Conservation (phyloP, 2,888 invertebrate species). For the Volucella inflata region DNA sequence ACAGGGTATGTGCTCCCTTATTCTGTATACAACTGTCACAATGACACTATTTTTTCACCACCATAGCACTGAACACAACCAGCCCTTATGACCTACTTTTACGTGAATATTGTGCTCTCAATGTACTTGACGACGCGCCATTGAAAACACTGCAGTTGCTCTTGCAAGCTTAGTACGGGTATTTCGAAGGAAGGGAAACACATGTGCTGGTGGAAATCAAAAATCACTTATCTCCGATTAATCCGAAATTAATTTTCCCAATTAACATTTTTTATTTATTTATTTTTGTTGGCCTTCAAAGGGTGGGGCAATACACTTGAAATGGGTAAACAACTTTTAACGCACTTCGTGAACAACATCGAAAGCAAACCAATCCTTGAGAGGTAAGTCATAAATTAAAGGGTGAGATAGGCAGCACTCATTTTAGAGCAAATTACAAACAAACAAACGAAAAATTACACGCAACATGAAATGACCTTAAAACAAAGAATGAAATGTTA, state of each 20-base stretch:
- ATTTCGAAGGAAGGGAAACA: neutral
- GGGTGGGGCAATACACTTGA: conserved; percentile 40
- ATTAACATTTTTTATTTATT: neutral
- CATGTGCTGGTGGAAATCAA: neutral
- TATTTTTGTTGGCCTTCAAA: neutral
- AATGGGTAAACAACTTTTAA: conserved; percentile 31
- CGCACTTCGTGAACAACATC: conserved; percentile 21
- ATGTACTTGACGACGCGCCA: neutral
- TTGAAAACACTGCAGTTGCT: neutral
- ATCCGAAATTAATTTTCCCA: conserved; percentile 23
- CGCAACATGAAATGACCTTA: conserved; percentile 54
- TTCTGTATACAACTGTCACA: conserved; percentile 10
- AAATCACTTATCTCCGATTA: conserved; percentile 27
- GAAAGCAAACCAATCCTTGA: neutral
- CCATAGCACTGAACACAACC: conserved; percentile 6
- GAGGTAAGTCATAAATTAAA: conserved; percentile 15
- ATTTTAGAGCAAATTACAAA: conserved; percentile 1
- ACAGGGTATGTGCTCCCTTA: neutral
- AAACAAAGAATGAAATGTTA: conserved; percentile 15
- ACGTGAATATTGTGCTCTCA: conserved; percentile 1
- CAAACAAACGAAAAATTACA: conserved; percentile 30
- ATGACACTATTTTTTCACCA: conserved; percentile 18
- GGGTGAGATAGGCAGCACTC: neutral
- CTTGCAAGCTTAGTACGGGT: neutral
- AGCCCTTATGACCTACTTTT: conserved; percentile 65